Percentiles rank a stretch among this genome's conserved stretches.
phyloP scores from a whole-genome alignment of 2,888 invertebrate species.

The Nebria salina region DNA sequence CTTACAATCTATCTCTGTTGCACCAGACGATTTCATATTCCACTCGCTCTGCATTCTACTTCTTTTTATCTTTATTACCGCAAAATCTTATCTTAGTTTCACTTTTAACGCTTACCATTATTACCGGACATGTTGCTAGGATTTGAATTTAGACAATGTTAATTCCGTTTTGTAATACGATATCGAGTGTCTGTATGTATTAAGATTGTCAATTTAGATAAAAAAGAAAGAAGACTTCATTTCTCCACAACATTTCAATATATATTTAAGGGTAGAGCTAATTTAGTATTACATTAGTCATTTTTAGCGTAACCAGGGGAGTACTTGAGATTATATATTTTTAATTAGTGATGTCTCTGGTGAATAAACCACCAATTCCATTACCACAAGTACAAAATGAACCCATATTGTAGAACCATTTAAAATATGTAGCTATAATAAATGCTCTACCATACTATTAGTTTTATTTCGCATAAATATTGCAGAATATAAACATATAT shows the following conservation, averaged over 20 bases:
- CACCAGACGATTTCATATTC: constrained; percentile 35
- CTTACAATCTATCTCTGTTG: constrained; percentile 7
- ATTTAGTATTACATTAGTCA: no score
- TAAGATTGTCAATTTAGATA: no score
- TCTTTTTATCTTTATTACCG: constrained; percentile 43
- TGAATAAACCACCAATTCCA: neutral
- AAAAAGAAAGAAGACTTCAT: no score
- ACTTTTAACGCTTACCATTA: constrained; percentile 41
- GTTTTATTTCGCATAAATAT: neutral
- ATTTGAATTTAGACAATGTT: constrained; percentile 34
- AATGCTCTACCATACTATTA: neutral
- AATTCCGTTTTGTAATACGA: constrained; percentile 9
- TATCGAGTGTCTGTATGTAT: no score
- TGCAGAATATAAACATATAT: neutral
- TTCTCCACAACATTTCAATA: no score
- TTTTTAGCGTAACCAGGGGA: no score
- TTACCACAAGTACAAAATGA: no score
- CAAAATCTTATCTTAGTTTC: constrained; percentile 43
- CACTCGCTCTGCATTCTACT: constrained; percentile 22
- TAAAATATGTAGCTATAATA: neutral
- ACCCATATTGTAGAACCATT: neutral
- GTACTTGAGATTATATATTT: no score
- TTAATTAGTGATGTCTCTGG: neutral
- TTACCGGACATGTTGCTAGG: constrained; percentile 39
- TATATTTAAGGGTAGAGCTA: no score